Evolutionary conservation across 1,140 invertebrate species (phyloP).

Genomic region (Vanessa atalanta): DNA sequence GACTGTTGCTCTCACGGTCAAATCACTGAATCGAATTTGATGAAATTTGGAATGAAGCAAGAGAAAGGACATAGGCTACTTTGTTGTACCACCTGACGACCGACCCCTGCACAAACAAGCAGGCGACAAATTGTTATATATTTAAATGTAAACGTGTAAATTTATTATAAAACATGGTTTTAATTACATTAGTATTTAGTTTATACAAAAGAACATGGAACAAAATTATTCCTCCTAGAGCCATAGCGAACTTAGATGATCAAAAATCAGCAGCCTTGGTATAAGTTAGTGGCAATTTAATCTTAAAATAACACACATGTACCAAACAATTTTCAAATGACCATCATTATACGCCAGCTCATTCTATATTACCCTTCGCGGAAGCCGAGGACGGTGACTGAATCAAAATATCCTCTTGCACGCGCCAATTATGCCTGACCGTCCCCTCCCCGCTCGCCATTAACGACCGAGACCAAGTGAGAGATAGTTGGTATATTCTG

Average conservation of each 20-base stretch:
- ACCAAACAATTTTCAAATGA: conserved; percentile 42
- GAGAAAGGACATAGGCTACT: too few species aligned
- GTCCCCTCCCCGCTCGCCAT: conserved; percentile 30
- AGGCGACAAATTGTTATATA: too few species aligned
- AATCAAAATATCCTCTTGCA: conserved; percentile 59
- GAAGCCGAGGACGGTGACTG: conserved; percentile 49
- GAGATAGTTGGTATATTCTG: conserved; percentile 6
- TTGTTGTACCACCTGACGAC: too few species aligned
- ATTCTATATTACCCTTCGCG: conserved; percentile 54
- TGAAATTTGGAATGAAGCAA: too few species aligned
- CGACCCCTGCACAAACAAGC: too few species aligned
- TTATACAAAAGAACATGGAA: too few species aligned
- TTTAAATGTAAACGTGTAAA: too few species aligned
- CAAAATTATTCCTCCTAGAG: too few species aligned
- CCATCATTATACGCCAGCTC: conserved; percentile 42
- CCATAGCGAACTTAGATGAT: neutral
- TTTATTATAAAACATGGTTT: too few species aligned
- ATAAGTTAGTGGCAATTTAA: neutral
- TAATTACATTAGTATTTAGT: too few species aligned
- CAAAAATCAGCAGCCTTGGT: conserved; percentile 7
- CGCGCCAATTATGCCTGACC: conserved; percentile 36
- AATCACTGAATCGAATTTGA: too few species aligned
- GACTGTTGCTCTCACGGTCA: too few species aligned
- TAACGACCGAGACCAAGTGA: conserved; percentile 27
- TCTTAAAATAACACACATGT: conserved; percentile 1